These are phyloP conservation scores for Tetranychus truncatus DNA, from an alignment of 2,888 invertebrate genomes.

Conservation along the genomic window DNA sequence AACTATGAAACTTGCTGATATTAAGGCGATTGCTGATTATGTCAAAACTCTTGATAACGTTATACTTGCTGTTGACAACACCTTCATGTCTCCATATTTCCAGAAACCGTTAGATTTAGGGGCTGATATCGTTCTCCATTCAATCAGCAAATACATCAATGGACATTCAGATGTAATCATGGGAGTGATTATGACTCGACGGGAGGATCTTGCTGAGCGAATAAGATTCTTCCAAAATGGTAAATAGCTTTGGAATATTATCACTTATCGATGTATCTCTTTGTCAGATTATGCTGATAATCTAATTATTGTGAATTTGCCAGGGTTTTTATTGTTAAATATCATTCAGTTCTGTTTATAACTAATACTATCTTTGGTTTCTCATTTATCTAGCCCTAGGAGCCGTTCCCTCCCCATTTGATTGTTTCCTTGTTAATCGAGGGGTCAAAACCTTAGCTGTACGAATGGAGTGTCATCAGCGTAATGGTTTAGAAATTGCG, in stretches of 20 bases:
- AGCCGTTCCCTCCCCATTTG: conserved; percentile 84
- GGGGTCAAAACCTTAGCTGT: conserved; percentile 80
- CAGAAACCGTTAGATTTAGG: conserved; percentile 73
- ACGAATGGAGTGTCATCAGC: conserved; percentile 73
- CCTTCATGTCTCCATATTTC: conserved; percentile 73
- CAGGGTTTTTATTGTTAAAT: neutral
- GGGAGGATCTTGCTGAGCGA: conserved; percentile 48
- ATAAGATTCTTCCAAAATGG: conserved; percentile 65
- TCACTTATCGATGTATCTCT: neutral
- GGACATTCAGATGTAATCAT: conserved; percentile 91
- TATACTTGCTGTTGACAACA: conserved; percentile 71
- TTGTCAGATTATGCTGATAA: neutral
- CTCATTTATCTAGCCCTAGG: conserved; percentile 50
- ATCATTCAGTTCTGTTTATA: neutral
- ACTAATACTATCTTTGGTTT: neutral
- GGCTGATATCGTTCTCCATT: conserved; percentile 75
- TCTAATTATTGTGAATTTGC: neutral
- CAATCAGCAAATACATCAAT: conserved; percentile 91
- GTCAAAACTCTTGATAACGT: conserved; percentile 42
- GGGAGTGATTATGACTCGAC: conserved; percentile 64
- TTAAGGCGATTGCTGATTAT: conserved; percentile 48
- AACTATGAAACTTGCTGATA: conserved; percentile 67
- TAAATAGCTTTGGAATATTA: conserved; percentile 4
- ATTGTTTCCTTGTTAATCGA: conserved; percentile 77
- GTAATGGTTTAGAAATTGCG: conserved; percentile 56